Evolutionary conservation across 30 jellyfish, hydroid and myxozoan species (phyloP).

Genomic region (Cassiopea xamachana): DNA sequence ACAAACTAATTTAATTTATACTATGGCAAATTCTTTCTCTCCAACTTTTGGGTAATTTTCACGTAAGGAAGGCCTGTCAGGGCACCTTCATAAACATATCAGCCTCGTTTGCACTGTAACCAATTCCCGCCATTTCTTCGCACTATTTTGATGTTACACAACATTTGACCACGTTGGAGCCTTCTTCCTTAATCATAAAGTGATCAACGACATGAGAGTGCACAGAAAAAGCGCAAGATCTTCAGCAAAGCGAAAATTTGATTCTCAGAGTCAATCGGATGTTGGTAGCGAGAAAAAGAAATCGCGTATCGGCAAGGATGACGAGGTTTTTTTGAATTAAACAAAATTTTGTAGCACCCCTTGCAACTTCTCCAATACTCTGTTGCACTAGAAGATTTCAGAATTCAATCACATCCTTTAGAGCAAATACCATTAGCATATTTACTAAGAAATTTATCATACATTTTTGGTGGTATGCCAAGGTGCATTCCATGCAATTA

Average conservation of each 20-base stretch:
- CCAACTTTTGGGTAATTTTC: no score
- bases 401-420: no score
- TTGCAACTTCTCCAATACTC: no score
- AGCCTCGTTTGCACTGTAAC: slow-evolving; percentile 1
- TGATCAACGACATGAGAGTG: slow-evolving; percentile 24
- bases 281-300: background rate
- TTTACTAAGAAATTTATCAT: no score
- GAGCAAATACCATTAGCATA: no score
- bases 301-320: background rate
- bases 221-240: slow-evolving; percentile 7
- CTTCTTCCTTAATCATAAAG: background rate
- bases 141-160: background rate
- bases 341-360: no score
- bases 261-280: background rate
- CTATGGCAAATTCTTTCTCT: no score
- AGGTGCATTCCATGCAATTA: no score
- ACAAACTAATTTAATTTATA: no score
- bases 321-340: background rate
- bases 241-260: slow-evolving; percentile 31
- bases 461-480: no score
- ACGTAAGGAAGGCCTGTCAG: no score
- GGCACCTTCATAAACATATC: background rate
- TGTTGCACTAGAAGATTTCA: no score
- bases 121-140: slow-evolving; percentile 22
- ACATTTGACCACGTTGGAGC: background rate